Percentiles rank a stretch among this genome's conserved stretches.
phyloP scores from a whole-genome alignment of 2,888 invertebrate genomes.

The Apamea crenata region DNA sequence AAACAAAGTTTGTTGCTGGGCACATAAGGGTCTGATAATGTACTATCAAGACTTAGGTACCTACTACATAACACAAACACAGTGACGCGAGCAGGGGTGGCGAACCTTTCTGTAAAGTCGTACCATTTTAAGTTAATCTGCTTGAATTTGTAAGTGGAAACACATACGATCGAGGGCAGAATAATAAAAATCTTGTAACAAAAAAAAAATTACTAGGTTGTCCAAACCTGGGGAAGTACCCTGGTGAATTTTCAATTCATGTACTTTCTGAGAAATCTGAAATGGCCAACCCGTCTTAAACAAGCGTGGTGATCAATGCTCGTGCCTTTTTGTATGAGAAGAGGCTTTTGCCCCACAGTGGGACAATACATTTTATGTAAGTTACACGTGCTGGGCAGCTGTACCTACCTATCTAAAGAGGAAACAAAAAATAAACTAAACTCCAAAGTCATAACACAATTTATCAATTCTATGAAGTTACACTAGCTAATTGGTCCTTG shows the following conservation, averaged over 20 bases:
- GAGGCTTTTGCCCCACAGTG: too few species aligned
- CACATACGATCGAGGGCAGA: too few species aligned
- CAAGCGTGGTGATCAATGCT: too few species aligned
- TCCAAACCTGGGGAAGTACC: too few species aligned
- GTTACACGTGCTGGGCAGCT: too few species aligned
- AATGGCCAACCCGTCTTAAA: too few species aligned
- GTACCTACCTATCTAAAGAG: not conserved
- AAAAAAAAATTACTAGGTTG: too few species aligned
- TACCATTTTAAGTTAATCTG: not conserved
- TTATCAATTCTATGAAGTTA: not conserved
- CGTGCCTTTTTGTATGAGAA: too few species aligned
- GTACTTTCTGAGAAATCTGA: too few species aligned
- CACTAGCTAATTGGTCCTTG: not conserved
- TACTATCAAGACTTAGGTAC: conserved; percentile 5
- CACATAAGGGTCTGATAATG: not conserved
- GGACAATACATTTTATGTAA: too few species aligned
- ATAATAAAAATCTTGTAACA: too few species aligned
- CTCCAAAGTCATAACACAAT: not conserved
- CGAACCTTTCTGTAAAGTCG: conserved; percentile 2
- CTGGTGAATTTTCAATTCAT: too few species aligned
- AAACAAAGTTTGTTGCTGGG: not conserved
- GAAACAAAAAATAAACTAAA: not conserved
- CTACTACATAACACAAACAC: not conserved
- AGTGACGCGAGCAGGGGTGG: not conserved
- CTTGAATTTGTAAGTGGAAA: not conserved